These are phyloP conservation scores for Murina feae DNA, from an alignment of 2,113 vertebrate genomes.

Conservation along the genomic window DNA sequence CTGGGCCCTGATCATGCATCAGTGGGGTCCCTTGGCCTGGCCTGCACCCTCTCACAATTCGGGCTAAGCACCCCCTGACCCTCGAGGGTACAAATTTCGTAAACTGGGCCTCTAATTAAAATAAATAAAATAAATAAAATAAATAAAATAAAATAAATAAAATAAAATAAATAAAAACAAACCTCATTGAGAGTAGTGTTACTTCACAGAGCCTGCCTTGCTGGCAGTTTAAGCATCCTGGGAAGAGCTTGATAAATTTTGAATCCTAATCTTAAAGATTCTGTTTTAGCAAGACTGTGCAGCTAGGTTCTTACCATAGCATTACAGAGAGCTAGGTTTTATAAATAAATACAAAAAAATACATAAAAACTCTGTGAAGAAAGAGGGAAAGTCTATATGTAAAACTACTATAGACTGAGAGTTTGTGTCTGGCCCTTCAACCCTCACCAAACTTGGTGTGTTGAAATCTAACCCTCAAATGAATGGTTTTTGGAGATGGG, in stretches of 20 bases:
- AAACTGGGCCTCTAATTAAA: no score
- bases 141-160: no score
- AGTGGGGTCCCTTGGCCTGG: no score
- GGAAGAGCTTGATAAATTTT: conserved; percentile 7
- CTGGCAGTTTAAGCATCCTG: background rate
- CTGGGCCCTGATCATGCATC: no score
- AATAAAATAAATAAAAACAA: background rate
- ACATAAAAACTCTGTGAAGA: background rate
- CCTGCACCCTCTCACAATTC: no score
- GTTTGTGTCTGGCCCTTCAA: background rate
- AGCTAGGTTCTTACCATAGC: background rate
- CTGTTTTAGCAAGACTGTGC: background rate
- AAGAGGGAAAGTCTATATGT: background rate
- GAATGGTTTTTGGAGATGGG: background rate
- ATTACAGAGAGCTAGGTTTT: background rate
- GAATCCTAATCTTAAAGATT: background rate
- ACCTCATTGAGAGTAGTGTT: background rate
- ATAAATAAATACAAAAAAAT: conserved; percentile 17
- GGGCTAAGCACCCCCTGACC: no score
- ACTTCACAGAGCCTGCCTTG: background rate
- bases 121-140: no score
- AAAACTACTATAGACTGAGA: background rate
- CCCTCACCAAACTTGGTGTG: background rate
- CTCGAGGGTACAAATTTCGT: no score
- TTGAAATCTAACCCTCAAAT: background rate